phyloP scores from a whole-genome alignment of 2,113 vertebrate species.

The Tringa solitaria region DNA sequence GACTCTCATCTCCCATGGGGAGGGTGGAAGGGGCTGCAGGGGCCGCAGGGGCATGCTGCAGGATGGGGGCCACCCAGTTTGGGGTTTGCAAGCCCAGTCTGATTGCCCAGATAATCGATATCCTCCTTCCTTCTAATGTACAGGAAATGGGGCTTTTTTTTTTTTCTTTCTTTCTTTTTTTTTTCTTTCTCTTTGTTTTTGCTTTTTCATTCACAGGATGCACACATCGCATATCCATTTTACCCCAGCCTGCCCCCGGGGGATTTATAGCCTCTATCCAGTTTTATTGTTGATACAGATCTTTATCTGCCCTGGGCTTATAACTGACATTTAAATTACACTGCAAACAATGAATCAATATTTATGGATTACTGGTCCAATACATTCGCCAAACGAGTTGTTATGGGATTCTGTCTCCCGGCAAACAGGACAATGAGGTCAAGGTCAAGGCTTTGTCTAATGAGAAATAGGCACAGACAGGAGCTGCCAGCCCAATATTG shows the following conservation, averaged over 20 bases:
- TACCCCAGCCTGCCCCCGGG: slow-evolving; percentile 46
- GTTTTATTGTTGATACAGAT: slow-evolving; percentile 81
- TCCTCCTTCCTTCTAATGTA: not conserved
- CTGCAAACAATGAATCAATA: slow-evolving; percentile 93
- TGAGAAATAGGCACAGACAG: slow-evolving; percentile 77
- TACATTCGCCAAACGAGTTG: slow-evolving; percentile 76
- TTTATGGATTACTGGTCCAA: slow-evolving; percentile 87
- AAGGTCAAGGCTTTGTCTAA: slow-evolving; percentile 89
- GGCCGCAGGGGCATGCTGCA: fast-evolving
- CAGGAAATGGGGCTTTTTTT: not conserved
- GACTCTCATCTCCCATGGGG: fast-evolving
- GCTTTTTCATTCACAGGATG: not conserved
- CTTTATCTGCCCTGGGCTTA: slow-evolving; percentile 85
- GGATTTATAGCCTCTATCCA: slow-evolving; percentile 69
- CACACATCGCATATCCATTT: not conserved
- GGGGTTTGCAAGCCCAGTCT: not conserved
- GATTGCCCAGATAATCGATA: not conserved
- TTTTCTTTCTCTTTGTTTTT: not conserved
- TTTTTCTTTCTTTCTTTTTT: too few relatives aligned
- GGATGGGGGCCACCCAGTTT: not conserved
- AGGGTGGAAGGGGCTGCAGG: fast-evolving
- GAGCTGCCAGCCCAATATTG: slow-evolving; percentile 80
- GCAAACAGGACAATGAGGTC: slow-evolving; percentile 80
- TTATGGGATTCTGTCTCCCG: slow-evolving; percentile 74
- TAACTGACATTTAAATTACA: slow-evolving; percentile 96